Base-by-base conservation (phyloP, 2,113 vertebrate species). In the Brachyhypopomus occidentalis region DNA sequence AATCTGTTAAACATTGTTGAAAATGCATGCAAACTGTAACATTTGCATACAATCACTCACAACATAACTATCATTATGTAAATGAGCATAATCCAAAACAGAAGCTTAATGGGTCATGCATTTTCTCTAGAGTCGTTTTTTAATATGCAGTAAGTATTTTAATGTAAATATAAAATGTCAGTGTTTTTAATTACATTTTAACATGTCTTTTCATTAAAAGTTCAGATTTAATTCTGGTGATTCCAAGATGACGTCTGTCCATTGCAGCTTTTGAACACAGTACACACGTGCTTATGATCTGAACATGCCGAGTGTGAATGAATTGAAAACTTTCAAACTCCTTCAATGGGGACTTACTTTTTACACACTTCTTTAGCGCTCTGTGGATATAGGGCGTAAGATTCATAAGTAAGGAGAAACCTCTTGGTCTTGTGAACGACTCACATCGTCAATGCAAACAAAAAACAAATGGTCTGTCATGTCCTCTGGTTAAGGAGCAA, bases 281-380 rank as follows among this genome's bases (percentile, higher is more conserved):
- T 30, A 30, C 30, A 14, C 1, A 14, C 2, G 41, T 41, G 9
- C 12, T 52, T 52, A 11, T 52, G 64, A 1, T 38, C 62, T 19
- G 23, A 72, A n/a, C 80, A 62, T 60, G 63, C 56, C 38, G 27
- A 41, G 56, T 41, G 36, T 36, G n/a, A 74, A 81, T 69, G 38
- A 69, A 5, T 38, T 36, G 0, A 19, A 45, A 25, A 27, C 16
- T 22, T 22, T n/a, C 45, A 52, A 73, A 22, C 22, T 52, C 45
- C 41, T 17, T 34, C 38, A 27, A 9, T 19, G n/a, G 17, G 63
- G 0, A 95, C 96, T 97, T 91, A 98, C 97, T 95, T 96, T 78
- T 95, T 93, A 84, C 96, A 94, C 41, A 97, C 89, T 60, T 94
- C 95, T 86, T 94, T 94, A 80, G 94, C 93, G 74, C 90, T 95